Percentiles rank a stretch among this genome's conserved stretches.
Evolutionary conservation across 2,888 invertebrate genomes (phyloP).

Genomic region (Nasonia oneida): DNA sequence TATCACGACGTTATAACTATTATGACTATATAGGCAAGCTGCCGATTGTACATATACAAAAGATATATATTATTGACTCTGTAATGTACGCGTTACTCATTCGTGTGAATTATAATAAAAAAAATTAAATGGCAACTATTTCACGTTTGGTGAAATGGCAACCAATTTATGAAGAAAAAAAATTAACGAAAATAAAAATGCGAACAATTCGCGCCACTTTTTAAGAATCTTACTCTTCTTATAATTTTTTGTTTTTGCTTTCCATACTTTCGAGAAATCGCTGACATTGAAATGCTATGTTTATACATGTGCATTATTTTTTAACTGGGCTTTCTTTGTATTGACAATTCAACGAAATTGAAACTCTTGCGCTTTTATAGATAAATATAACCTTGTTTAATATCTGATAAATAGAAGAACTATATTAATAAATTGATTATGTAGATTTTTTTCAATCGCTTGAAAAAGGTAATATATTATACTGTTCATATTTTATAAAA

Average conservation of each 20-base stretch:
- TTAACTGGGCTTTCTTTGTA: conserved; percentile 52
- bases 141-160: conserved; percentile 62
- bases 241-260: conserved; percentile 6
- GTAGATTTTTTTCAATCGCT: too few species aligned
- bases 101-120: conserved; percentile 70
- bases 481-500: not conserved
- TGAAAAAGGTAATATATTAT: not conserved
- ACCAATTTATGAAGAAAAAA: conserved; percentile 48
- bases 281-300: conserved; percentile 65
- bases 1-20: conserved; percentile 68
- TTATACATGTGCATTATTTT: conserved; percentile 52
- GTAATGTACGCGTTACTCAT: conserved; percentile 76
- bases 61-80: conserved; percentile 73
- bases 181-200: not conserved
- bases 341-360: conserved; percentile 45
- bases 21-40: conserved; percentile 72
- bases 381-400: not conserved
- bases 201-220: conserved; percentile 1
- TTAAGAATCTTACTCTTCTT: not conserved
- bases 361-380: not conserved
- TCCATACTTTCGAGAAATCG: conserved; percentile 41
- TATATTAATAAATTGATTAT: not conserved
- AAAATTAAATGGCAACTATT: conserved; percentile 63
- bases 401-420: not conserved
- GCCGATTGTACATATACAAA: conserved; percentile 73